Percentiles rank a stretch among this genome's conserved stretches.
phyloP scores from a whole-genome alignment of 2,888 invertebrate species.

The Syritta pipiens region DNA sequence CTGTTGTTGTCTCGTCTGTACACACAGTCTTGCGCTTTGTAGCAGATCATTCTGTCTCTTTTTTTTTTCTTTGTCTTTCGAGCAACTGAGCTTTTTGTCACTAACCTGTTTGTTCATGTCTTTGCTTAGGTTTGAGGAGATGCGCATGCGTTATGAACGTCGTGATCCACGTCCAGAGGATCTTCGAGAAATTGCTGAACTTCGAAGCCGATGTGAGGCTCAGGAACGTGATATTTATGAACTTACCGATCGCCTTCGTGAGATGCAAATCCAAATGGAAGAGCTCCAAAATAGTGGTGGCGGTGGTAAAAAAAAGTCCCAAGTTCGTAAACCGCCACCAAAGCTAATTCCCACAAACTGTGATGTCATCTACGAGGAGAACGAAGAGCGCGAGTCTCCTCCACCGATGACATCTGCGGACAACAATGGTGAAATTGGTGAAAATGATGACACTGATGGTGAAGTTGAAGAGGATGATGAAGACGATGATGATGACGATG shows the following conservation, averaged over 20 bases:
- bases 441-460: conserved; percentile 10
- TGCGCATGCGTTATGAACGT: conserved; percentile 81
- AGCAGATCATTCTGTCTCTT: neutral
- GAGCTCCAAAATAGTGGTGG: conserved; percentile 71
- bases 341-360: conserved; percentile 78
- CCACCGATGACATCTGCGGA: conserved; percentile 55
- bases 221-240: conserved; percentile 82
- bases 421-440: neutral
- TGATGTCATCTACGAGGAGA: conserved; percentile 79
- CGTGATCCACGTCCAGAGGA: conserved; percentile 82
- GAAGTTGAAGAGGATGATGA: conserved; percentile 4
- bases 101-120: neutral
- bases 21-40: conserved; percentile 14
- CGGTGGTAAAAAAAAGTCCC: conserved; percentile 69
- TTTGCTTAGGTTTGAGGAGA: conserved; percentile 81
- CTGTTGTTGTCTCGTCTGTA: conserved; percentile 36
- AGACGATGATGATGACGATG: conserved; percentile 13
- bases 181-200: conserved; percentile 81
- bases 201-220: conserved; percentile 81
- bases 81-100: neutral
- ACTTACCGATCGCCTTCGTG: conserved; percentile 82
- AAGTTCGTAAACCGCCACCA: conserved; percentile 76
- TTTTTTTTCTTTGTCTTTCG: neutral
- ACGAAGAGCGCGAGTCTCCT: conserved; percentile 76
- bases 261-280: conserved; percentile 81